Conservation (phyloP, 2,888 invertebrate species). For the Drosophila affinis region DNA sequence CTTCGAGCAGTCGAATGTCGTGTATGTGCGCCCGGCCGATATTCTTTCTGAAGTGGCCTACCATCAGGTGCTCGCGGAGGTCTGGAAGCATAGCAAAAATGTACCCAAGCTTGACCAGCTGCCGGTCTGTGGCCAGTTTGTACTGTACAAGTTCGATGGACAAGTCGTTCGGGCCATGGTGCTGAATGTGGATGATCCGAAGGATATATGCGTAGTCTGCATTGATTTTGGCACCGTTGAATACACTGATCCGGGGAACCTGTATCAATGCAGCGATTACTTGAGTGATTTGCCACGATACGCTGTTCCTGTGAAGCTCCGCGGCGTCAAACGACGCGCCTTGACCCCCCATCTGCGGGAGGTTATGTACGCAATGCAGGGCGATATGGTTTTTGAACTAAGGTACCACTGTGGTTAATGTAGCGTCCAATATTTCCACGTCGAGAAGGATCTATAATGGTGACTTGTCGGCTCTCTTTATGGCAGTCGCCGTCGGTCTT, state of each 20-base stretch:
- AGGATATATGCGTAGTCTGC: slow-evolving; percentile 73
- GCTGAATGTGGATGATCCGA: slow-evolving; percentile 63
- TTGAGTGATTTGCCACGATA: slow-evolving; percentile 67
- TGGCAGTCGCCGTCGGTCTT: slow-evolving; percentile 3
- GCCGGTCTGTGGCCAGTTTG: slow-evolving; percentile 78
- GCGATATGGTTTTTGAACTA: slow-evolving; percentile 53
- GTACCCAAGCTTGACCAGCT: slow-evolving; percentile 51
- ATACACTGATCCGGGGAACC: slow-evolving; percentile 58
- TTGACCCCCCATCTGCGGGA: slow-evolving; percentile 69
- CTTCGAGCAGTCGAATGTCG: slow-evolving; percentile 78
- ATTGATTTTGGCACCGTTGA: slow-evolving; percentile 82
- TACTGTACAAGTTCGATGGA: slow-evolving; percentile 67
- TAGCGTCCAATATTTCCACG: slow-evolving; percentile 96
- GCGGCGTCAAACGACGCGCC: slow-evolving; percentile 72
- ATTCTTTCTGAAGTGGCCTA: slow-evolving; percentile 65
- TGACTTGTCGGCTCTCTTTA: slow-evolving; percentile 73
- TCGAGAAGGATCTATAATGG: slow-evolving; percentile 90
- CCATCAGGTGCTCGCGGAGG: slow-evolving; percentile 59
- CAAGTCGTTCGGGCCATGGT: slow-evolving; percentile 78
- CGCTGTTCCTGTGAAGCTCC: slow-evolving; percentile 74
- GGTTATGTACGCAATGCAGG: slow-evolving; percentile 50
- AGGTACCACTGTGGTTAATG: slow-evolving; percentile 89
- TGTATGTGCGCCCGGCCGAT: slow-evolving; percentile 79
- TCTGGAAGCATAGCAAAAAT: slow-evolving; percentile 56
- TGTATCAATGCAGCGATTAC: slow-evolving; percentile 68